Evolutionary conservation across 2,888 invertebrate genomes (phyloP).

Genomic region (Xestia ashworthii): DNA sequence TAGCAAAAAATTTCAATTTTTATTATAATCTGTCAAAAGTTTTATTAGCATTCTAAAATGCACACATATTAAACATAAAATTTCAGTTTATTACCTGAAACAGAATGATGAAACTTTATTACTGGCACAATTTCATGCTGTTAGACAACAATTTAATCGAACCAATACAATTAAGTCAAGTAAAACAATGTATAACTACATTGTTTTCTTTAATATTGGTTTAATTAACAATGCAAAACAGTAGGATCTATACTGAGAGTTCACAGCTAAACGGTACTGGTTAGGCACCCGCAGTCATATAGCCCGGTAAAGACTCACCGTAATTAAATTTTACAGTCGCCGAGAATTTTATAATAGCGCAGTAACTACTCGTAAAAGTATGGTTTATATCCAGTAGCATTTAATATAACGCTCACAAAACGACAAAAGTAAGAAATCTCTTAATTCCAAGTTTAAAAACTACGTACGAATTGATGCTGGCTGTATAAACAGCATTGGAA

Average conservation of each 20-base stretch:
- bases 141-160: background rate
- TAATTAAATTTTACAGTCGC: slow-evolving; percentile 39
- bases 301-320: slow-evolving; percentile 18
- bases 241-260: background rate
- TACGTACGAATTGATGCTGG: slow-evolving; percentile 13
- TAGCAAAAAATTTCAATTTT: background rate
- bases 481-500: slow-evolving; percentile 18
- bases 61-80: background rate
- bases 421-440: slow-evolving; percentile 24
- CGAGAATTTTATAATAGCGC: slow-evolving; percentile 30
- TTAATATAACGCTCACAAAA: slow-evolving; percentile 34
- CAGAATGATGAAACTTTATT: background rate
- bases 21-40: background rate
- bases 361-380: slow-evolving; percentile 45
- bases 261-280: background rate
- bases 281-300: background rate
- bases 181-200: background rate
- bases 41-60: background rate
- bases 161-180: background rate
- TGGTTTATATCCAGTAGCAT: slow-evolving; percentile 30
- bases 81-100: background rate
- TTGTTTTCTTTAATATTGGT: too few relatives aligned
- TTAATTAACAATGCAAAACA: background rate
- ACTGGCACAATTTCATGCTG: background rate
- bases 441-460: slow-evolving; percentile 43